phyloP scores from a whole-genome alignment of 35 echinoderm and acorn worm genomes.

The Amphiura filiformis region DNA sequence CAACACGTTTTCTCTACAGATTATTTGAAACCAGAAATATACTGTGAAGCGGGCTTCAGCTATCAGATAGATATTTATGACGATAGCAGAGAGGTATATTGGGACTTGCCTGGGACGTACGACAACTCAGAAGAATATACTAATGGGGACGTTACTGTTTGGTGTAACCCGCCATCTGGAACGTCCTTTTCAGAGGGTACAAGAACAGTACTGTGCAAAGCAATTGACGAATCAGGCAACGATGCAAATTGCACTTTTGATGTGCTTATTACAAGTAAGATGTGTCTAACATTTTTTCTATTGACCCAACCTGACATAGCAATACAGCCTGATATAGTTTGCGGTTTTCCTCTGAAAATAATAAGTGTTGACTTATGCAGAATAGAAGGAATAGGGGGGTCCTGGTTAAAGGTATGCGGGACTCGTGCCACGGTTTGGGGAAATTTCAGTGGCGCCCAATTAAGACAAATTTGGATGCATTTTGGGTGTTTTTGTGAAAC shows the following conservation, averaged over 20 bases:
- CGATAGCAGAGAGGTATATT: background rate
- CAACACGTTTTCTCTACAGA: too few relatives aligned
- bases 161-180: background rate
- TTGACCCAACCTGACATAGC: too few relatives aligned
- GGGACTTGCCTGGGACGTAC: background rate
- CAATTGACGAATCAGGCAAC: background rate
- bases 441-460: too few relatives aligned
- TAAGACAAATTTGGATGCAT: too few relatives aligned
- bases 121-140: background rate
- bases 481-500: too few relatives aligned
- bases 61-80: background rate
- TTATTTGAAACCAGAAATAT: background rate
- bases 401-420: too few relatives aligned
- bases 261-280: background rate
- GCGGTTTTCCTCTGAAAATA: too few relatives aligned
- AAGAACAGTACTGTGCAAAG: background rate
- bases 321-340: too few relatives aligned
- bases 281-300: too few relatives aligned
- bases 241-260: background rate
- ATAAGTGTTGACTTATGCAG: too few relatives aligned
- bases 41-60: background rate
- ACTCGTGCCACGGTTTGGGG: too few relatives aligned
- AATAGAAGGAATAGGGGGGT: too few relatives aligned
- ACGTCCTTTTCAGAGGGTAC: background rate
- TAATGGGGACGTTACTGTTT: background rate